Percentiles rank a stretch among this genome's conserved stretches.
These are phyloP conservation scores for Galeruca laticollis DNA, from an alignment of 2,888 invertebrate species.

Conservation along the genomic window DNA sequence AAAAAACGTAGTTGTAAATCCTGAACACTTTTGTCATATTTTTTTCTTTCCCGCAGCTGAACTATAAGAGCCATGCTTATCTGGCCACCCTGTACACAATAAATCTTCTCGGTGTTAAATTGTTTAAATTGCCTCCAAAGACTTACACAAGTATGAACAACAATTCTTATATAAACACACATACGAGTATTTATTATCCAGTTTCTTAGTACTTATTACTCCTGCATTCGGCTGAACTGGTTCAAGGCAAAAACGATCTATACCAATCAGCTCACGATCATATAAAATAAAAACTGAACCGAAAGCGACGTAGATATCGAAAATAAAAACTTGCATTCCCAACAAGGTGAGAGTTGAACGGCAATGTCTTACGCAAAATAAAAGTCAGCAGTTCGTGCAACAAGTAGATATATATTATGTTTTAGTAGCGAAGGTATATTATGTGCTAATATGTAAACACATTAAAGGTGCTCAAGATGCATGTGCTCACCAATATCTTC, in stretches of 20 bases:
- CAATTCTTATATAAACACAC: not conserved
- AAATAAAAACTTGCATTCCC: slow-evolving; percentile 36
- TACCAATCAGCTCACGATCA: slow-evolving; percentile 27
- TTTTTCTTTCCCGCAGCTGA: no score
- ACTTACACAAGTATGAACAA: not conserved
- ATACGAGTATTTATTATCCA: not conserved
- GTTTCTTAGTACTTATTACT: not conserved
- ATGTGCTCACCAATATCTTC: not conserved
- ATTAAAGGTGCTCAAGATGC: not conserved
- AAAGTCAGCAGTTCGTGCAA: slow-evolving; percentile 4
- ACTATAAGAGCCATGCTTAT: no score
- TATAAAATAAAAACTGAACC: slow-evolving; percentile 14
- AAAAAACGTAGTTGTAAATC: no score
- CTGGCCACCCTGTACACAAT: not conserved
- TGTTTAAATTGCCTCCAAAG: not conserved
- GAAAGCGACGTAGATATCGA: slow-evolving; percentile 17
- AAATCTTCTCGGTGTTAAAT: not conserved
- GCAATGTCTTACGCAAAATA: slow-evolving; percentile 35
- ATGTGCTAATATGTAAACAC: not conserved
- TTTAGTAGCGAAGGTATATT: slow-evolving; percentile 4
- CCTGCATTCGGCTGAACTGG: slow-evolving; percentile 18
- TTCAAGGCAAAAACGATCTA: slow-evolving; percentile 36
- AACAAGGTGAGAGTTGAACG: slow-evolving; percentile 41
- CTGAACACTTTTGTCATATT: no score
- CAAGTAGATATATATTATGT: slow-evolving; percentile 2